These are phyloP conservation scores for Syngnathus rostellatus DNA, from an alignment of 2,797 vertebrate genomes.

Conservation along the genomic window DNA sequence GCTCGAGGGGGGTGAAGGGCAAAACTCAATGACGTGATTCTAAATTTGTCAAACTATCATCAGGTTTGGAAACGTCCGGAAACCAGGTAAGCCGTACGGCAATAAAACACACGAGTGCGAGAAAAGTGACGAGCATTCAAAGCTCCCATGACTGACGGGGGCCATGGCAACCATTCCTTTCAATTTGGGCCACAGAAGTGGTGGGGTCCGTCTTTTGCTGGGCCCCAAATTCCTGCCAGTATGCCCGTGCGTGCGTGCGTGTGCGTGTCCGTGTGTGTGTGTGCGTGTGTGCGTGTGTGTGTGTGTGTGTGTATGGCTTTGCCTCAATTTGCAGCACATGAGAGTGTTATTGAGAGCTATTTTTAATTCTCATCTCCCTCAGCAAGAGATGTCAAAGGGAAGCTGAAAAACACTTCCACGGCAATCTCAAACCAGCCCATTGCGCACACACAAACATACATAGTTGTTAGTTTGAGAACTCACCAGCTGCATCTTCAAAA, in stretches of 20 bases:
- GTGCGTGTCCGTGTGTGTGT: neutral
- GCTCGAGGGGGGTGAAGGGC: neutral
- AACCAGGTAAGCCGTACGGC: too few relatives aligned
- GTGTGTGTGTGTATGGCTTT: too few relatives aligned
- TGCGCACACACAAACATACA: conserved; percentile 22
- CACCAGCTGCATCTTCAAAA: conserved; percentile 42
- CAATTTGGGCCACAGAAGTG: neutral
- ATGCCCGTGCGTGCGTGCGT: neutral
- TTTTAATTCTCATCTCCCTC: conserved; percentile 65
- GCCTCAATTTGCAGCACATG: conserved; percentile 12
- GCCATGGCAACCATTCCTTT: neutral
- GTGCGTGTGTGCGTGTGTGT: conserved; percentile 6
- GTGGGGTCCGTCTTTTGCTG: neutral
- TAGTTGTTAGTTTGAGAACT: neutral
- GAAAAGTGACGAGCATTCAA: neutral
- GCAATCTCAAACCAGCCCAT: conserved; percentile 40
- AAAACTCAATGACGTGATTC: neutral
- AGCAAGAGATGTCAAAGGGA: conserved; percentile 55
- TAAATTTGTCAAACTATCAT: conserved; percentile 20
- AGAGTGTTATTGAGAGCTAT: conserved; percentile 66
- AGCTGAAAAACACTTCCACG: conserved; percentile 49
- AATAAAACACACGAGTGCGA: too few relatives aligned
- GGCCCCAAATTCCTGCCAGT: neutral
- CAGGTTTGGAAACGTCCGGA: conserved; percentile 43
- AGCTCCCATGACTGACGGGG: neutral